Percentiles rank a stretch among this genome's conserved stretches.
Conservation (phyloP, 2,113 vertebrate species). For the Muntiacus reevesi region DNA sequence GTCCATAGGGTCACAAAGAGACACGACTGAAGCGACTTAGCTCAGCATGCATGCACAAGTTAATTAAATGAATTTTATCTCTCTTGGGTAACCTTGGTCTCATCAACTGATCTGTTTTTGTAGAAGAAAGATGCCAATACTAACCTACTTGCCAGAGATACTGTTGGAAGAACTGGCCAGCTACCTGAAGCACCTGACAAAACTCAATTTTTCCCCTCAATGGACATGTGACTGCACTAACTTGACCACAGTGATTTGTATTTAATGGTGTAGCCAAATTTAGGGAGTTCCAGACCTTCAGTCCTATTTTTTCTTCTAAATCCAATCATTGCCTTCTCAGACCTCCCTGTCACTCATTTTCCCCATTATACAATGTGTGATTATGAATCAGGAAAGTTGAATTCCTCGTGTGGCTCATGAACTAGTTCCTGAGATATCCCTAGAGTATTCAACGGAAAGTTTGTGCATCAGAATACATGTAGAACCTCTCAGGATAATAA, state of each 20-base stretch:
- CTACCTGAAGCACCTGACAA: neutral
- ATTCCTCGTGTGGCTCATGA: neutral
- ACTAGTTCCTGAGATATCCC: neutral
- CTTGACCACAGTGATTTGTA: constrained; percentile 1
- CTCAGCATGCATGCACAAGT: neutral
- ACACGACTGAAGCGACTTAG: neutral
- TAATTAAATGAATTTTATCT: constrained; percentile 25
- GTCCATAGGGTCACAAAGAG: neutral
- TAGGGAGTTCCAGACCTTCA: neutral
- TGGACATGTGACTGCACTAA: neutral
- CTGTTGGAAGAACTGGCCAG: neutral
- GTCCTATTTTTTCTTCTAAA: constrained; percentile 17
- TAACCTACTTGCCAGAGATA: neutral
- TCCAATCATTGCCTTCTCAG: neutral
- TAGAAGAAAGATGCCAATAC: constrained; percentile 24
- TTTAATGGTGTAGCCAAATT: neutral
- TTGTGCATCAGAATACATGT: neutral
- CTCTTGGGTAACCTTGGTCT: neutral
- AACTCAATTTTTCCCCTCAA: neutral
- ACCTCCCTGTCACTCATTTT: neutral
- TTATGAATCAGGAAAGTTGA: neutral
- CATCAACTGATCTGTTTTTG: constrained; percentile 33
- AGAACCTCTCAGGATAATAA: neutral
- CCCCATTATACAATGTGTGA: neutral
- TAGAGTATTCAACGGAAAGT: neutral